phyloP scores from a whole-genome alignment of 2,113 vertebrate genomes.

The Hymenochirus boettgeri region DNA sequence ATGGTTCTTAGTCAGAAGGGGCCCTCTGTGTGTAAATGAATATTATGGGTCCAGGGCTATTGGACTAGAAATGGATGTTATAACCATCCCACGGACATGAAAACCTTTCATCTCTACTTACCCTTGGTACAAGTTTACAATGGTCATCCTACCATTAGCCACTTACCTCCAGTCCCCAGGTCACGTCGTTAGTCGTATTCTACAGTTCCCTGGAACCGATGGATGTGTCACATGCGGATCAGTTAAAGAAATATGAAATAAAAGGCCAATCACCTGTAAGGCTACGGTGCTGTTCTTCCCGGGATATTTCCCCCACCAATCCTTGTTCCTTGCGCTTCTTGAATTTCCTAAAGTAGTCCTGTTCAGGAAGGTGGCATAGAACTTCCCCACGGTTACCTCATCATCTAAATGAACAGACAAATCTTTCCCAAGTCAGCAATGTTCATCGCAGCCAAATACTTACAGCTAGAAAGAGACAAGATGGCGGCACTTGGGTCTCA shows the following conservation, averaged over 20 bases:
- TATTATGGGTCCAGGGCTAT: no score
- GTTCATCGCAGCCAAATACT: slow-evolving; percentile 64
- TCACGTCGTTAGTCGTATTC: slow-evolving; percentile 30
- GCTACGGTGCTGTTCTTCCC: slow-evolving; percentile 94
- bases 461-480: slow-evolving; percentile 42
- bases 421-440: slow-evolving; percentile 88
- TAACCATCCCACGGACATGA: no score
- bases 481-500: slow-evolving; percentile 42
- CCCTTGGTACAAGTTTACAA: no score
- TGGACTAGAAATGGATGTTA: no score
- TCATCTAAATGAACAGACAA: slow-evolving; percentile 99
- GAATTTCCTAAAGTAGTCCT: slow-evolving; percentile 99
- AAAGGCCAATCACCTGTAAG: slow-evolving; percentile 83
- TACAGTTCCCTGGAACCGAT: slow-evolving; percentile 58
- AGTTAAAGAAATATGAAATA: slow-evolving; percentile 38
- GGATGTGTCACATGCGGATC: slow-evolving; percentile 54
- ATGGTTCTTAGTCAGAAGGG: no score
- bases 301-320: slow-evolving; percentile 90
- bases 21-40: no score
- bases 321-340: slow-evolving; percentile 99
- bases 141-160: not conserved
- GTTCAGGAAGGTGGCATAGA: slow-evolving; percentile 99
- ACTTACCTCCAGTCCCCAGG: slow-evolving; percentile 58
- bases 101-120: no score
- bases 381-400: slow-evolving; percentile 99